Base-by-base conservation (phyloP, 2,888 invertebrate species). In the Capitulum mitella region DNA sequence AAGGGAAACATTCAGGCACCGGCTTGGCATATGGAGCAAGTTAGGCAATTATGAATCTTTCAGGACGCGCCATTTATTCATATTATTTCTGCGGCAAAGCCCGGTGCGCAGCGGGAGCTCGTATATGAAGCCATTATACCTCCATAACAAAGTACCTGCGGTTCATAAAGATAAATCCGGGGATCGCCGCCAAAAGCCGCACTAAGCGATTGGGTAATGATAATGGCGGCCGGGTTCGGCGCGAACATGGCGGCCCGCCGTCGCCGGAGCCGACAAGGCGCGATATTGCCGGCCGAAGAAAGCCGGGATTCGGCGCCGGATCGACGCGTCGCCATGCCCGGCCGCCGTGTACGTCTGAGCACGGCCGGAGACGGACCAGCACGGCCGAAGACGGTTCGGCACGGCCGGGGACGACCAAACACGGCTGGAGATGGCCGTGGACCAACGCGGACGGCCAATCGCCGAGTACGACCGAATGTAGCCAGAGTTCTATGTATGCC, bases 11-110 rank as follows among this genome's bases (percentile, higher is more conserved):
- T 70, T 70, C 22, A 70, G 70, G 37, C 70, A 54, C 37, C 29
- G 37, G 70, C 34, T 37, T 37, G 34, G 70, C 70, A 70, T 37
- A 70, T 37, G 70, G 70, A 70, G 70, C 70, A 70, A 70, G 70
- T 70, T 70, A 70, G 70, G 37, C 70, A 70, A 70, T 70, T 70
- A 70, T 37, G 70, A 70, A 70, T 70, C 19, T 70, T 70, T 70
- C 70, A 37, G 37, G 70, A 16, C 70, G 37, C 70, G 6, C 32
- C 70, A 32, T 70, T 37, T 37, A 70, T 70, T 70, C 70, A 70
- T 70, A 70, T 70, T 70, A 70, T 70, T 70, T 70, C 37, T 37
- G 70, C 70, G 70, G 37, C 37, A 70, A 70, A 70, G 70, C 70
- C 37, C 5, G 37, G 34, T 22, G 29, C 70, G 37, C 70, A 2